Evolutionary conservation across 2,113 vertebrate genomes (phyloP), one percentile per base, ranked within the genome.

Genomic region (Speoplatyrhinus poulsoni): DNA sequence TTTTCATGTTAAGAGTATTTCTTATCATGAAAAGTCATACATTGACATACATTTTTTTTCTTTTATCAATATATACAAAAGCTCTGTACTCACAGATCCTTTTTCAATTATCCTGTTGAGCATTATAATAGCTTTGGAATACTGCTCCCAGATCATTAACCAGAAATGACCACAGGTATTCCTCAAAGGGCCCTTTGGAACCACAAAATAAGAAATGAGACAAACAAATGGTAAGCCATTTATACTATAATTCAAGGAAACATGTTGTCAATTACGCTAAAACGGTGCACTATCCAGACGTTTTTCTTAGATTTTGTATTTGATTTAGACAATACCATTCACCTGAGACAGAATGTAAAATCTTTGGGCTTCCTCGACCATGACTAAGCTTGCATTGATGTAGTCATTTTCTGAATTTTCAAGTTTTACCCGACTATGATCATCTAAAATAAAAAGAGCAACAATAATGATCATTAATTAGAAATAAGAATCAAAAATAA

Each of bases 161-260:
- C 98, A 99, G 87, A 99, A 99, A 86, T 99, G 98, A 81, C 97
- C 97, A 82, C 96, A 97, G 0, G 98, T 98, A 64, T 96, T 97
- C 82, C 95, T 95, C 82, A 99, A 92, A 47, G 98, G 97, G 70
- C 97, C 98, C 97, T 99, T 88, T 3, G 26, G 71, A 77, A 0
- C 6, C 1, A 58, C 67, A 75, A 16, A 52, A 50, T 62, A 6
- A 52, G 19, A 26, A 15, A 55, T 11, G 49, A 67, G 15, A 16
- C 4, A 77, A 32, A 62, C 10, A 58, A 26, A 79, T 16, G 48
- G 3, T 47, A n/a, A 65, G 3, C 1, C 32, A 65, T 41, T 61
- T 58, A 46, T 13, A 52, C 50, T 68, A 46, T 5, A 36, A 36
- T 13, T 5, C 60, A 62, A 11, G 13, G 15, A 26, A 13, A 46